phyloP scores from a whole-genome alignment of 1,140 invertebrate genomes.

The Caenorhabditis tropicalis region DNA sequence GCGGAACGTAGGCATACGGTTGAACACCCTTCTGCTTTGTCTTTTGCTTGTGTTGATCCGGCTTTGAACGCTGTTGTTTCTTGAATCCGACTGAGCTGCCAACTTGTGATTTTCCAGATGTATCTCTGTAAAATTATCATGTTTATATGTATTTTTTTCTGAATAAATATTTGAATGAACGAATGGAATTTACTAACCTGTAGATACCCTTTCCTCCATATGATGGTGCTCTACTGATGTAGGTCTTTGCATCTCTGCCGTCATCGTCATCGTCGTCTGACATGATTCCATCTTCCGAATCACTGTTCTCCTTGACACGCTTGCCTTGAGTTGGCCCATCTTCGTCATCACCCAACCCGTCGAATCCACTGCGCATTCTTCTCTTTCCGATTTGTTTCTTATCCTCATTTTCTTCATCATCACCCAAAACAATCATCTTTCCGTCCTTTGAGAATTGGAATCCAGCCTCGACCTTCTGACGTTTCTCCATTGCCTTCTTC shows the following conservation, averaged over 20 bases:
- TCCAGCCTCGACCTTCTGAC: slow-evolving; percentile 49
- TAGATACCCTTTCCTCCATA: slow-evolving; percentile 32
- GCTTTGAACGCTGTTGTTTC: not conserved
- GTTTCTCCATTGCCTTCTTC: slow-evolving; percentile 47
- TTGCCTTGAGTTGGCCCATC: not conserved
- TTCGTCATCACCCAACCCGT: slow-evolving; percentile 43
- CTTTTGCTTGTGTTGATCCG: slow-evolving; percentile 19
- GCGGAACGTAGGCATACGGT: slow-evolving; percentile 57
- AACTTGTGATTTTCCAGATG: slow-evolving; percentile 5
- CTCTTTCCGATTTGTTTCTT: slow-evolving; percentile 41
- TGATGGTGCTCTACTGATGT: not conserved
- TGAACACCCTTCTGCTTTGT: slow-evolving; percentile 39
- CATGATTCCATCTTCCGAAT: slow-evolving; percentile 35
- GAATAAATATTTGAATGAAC: not conserved
- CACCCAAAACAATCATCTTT: slow-evolving; percentile 54
- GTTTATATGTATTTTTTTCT: not conserved
- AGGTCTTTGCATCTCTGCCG: slow-evolving; percentile 11
- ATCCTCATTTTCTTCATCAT: slow-evolving; percentile 48
- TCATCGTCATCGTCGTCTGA: slow-evolving; percentile 42
- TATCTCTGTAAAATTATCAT: slow-evolving; percentile 18
- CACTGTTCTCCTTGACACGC: slow-evolving; percentile 41
- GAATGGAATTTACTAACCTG: not conserved
- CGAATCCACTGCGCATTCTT: slow-evolving; percentile 32
- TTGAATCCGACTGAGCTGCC: not conserved
- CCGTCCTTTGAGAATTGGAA: slow-evolving; percentile 59